Evolutionary conservation across 2,113 vertebrate species (phyloP).

Genomic region (Seriola quinqueradiata): DNA sequence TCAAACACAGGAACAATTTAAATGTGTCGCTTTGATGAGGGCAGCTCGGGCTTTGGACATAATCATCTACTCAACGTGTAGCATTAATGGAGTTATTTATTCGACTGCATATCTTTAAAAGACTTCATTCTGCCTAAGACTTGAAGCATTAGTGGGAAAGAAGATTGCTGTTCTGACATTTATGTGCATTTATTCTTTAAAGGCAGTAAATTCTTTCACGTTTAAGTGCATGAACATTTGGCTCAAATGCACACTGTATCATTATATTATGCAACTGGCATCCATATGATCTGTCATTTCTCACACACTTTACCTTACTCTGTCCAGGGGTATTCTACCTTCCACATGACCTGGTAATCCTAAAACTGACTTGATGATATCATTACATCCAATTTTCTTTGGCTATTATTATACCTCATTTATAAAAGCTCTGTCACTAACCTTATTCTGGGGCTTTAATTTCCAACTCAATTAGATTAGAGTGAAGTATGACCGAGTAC

Average conservation of each 20-base stretch:
- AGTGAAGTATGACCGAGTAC: conserved; percentile 73
- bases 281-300: neutral
- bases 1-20: conserved; percentile 33
- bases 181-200: neutral
- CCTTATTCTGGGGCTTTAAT: conserved; percentile 77
- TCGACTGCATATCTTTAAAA: neutral
- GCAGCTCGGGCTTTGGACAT: neutral
- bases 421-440: conserved; percentile 78
- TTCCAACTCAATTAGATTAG: conserved; percentile 76
- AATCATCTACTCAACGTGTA: neutral
- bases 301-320: conserved; percentile 5
- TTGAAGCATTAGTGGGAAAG: neutral
- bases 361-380: conserved; percentile 63
- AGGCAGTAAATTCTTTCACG: neutral
- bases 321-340: conserved; percentile 27
- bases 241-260: neutral
- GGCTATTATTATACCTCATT: conserved; percentile 80
- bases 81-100: neutral
- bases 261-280: neutral
- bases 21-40: conserved; percentile 31
- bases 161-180: neutral
- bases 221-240: neutral
- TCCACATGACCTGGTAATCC: conserved; percentile 19
- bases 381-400: conserved; percentile 73
- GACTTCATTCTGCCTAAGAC: neutral